Conservation (phyloP, 2,888 invertebrate species). For the Epistrophe eligans region DNA sequence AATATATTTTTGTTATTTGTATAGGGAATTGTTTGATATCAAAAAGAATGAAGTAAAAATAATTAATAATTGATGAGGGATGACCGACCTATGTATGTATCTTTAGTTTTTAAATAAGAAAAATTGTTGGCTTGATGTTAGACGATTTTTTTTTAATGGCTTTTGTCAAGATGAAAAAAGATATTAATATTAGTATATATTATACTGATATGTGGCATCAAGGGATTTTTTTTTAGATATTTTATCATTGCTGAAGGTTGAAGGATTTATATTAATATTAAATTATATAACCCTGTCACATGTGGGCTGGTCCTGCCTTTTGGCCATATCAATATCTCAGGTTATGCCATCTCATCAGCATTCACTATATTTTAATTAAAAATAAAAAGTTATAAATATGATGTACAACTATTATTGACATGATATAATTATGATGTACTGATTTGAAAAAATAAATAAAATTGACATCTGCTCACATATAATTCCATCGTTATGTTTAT, state of each 20-base stretch:
- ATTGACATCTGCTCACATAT: background rate
- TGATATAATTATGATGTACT: background rate
- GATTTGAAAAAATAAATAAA: background rate
- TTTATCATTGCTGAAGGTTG: slow-evolving; percentile 20
- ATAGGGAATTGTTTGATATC: slow-evolving; percentile 8
- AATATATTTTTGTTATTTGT: background rate
- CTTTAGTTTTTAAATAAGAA: slow-evolving; percentile 8
- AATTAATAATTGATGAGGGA: slow-evolving; percentile 23
- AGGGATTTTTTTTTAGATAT: background rate
- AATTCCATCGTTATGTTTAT: background rate
- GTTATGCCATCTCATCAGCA: background rate
- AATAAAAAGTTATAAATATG: too few species aligned
- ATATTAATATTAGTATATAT: too few species aligned
- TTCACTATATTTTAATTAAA: too few species aligned
- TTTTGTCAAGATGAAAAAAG: background rate
- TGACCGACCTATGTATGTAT: background rate
- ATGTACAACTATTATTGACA: background rate
- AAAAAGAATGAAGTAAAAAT: slow-evolving; percentile 19
- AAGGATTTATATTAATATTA: background rate
- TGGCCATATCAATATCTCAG: background rate
- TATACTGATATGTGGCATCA: slow-evolving; percentile 11
- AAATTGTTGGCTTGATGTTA: slow-evolving; percentile 24
- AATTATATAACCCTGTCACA: too few species aligned
- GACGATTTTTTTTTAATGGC: slow-evolving; percentile 27
- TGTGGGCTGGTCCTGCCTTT: background rate